phyloP scores from a whole-genome alignment of 2,888 invertebrate species.

The Dicyrtoma fusca region DNA sequence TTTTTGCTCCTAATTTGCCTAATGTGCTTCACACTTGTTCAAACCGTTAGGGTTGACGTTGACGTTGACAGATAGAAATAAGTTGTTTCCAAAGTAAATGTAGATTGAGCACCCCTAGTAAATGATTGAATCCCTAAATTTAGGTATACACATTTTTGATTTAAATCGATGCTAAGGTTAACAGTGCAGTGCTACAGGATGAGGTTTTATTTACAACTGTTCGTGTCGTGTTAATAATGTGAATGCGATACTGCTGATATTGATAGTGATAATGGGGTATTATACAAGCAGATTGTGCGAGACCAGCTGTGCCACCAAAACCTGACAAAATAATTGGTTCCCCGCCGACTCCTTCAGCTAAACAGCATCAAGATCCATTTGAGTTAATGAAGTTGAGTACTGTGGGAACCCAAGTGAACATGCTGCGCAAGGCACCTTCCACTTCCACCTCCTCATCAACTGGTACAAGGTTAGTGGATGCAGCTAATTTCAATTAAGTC shows the following conservation, averaged over 20 bases:
- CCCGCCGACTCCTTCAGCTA: background rate
- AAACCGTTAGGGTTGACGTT: too few relatives aligned
- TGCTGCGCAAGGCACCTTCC: background rate
- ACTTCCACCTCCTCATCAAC: conserved; percentile 21
- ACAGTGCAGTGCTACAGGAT: too few relatives aligned
- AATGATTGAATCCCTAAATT: too few relatives aligned
- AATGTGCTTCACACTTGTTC: too few relatives aligned
- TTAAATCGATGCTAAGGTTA: too few relatives aligned
- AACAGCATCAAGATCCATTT: background rate
- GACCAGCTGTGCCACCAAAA: conserved; percentile 53
- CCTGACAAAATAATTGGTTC: conserved; percentile 37
- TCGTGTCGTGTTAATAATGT: background rate
- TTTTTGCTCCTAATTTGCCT: too few relatives aligned
- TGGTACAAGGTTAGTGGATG: conserved; percentile 32
- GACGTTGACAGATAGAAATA: too few relatives aligned
- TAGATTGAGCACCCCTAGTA: too few relatives aligned
- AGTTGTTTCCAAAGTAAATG: too few relatives aligned
- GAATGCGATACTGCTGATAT: background rate
- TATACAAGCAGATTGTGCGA: conserved; percentile 13
- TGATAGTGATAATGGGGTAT: background rate
- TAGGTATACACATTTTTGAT: too few relatives aligned
- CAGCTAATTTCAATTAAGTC: background rate
- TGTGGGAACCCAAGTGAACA: conserved; percentile 34
- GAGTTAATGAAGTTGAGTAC: conserved; percentile 4
- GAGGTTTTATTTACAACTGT: background rate